Percentiles rank a stretch among this genome's conserved stretches.
phyloP scores from a whole-genome alignment of 92 coral and sea anemone genomes.

The Porites rus region DNA sequence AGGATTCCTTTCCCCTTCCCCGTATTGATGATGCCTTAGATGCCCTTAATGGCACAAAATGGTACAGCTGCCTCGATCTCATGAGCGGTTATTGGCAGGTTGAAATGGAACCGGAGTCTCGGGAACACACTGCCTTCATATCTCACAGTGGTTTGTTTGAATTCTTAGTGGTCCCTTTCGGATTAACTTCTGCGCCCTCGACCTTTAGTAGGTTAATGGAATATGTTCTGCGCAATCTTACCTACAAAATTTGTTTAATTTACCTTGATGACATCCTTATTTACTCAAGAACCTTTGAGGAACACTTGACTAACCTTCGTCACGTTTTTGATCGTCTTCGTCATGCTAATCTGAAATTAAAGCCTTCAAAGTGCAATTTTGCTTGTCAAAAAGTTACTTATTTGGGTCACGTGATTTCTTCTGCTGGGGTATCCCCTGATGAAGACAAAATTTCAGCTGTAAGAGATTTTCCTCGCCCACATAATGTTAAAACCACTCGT shows the following conservation, averaged over 20 bases:
- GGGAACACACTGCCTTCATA: slow-evolving; percentile 49
- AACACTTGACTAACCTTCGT: slow-evolving; percentile 41
- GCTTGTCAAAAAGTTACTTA: slow-evolving; percentile 37
- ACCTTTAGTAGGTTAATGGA: slow-evolving; percentile 52
- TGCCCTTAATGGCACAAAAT: slow-evolving; percentile 28
- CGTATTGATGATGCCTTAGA: slow-evolving; percentile 56
- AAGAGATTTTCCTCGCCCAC: slow-evolving; percentile 51
- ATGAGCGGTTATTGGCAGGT: slow-evolving; percentile 24
- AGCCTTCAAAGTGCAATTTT: slow-evolving; percentile 12
- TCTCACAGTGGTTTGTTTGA: slow-evolving; percentile 48
- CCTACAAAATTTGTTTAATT: slow-evolving; percentile 34
- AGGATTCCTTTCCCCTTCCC: slow-evolving; percentile 46
- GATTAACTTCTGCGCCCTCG: slow-evolving; percentile 21
- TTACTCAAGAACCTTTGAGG: slow-evolving; percentile 41
- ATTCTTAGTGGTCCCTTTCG: slow-evolving; percentile 46
- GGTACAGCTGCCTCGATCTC: slow-evolving; percentile 40
- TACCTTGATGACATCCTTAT: slow-evolving; percentile 43
- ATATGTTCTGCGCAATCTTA: slow-evolving; percentile 33
- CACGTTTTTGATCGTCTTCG: slow-evolving; percentile 60
- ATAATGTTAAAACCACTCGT: slow-evolving; percentile 46
- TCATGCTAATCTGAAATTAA: slow-evolving; percentile 49
- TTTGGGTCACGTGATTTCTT: slow-evolving; percentile 67
- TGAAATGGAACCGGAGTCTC: slow-evolving; percentile 7
- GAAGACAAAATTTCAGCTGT: slow-evolving; percentile 62
- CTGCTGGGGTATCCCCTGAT: slow-evolving; percentile 61